Evolutionary conservation across 1,140 invertebrate species (phyloP).

Genomic region (Rhopalosiphum padi): DNA sequence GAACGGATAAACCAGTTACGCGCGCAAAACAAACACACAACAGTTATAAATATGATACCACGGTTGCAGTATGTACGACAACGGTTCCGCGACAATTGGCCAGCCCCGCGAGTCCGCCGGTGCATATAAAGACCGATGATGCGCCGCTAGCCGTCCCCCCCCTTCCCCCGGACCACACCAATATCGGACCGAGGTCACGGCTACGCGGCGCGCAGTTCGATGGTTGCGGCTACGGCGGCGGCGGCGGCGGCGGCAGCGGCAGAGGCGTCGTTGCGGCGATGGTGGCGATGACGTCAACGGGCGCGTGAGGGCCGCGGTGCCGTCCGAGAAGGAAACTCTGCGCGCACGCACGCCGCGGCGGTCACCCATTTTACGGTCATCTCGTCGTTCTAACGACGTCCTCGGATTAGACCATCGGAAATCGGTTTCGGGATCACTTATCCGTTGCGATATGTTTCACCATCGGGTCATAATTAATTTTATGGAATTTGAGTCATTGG

Average conservation of each 20-base stretch:
- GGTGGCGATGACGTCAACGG: slow-evolving; percentile 6
- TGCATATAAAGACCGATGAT: slow-evolving; percentile 42
- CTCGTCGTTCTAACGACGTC: neutral
- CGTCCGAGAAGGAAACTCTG: neutral
- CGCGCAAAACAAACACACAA: neutral
- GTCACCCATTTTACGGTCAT: neutral
- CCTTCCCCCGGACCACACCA: neutral
- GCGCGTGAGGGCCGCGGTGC: neutral
- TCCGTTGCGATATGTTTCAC: neutral
- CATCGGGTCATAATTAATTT: neutral
- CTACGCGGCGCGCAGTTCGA: neutral
- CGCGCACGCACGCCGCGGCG: neutral
- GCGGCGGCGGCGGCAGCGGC: neutral
- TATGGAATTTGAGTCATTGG: neutral
- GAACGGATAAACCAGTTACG: neutral
- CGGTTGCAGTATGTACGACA: slow-evolving; percentile 23
- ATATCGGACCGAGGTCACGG: slow-evolving; percentile 48
- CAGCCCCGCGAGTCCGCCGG: slow-evolving; percentile 34
- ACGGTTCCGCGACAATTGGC: slow-evolving; percentile 54
- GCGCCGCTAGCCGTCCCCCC: slow-evolving; percentile 1
- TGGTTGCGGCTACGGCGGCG: neutral
- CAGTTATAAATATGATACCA: slow-evolving; percentile 12
- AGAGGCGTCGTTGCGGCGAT: neutral
- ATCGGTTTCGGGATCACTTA: neutral
- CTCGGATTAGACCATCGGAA: neutral